These are phyloP conservation scores for Myotis davidii DNA, from an alignment of 2,113 vertebrate species.

Conservation along the genomic window DNA sequence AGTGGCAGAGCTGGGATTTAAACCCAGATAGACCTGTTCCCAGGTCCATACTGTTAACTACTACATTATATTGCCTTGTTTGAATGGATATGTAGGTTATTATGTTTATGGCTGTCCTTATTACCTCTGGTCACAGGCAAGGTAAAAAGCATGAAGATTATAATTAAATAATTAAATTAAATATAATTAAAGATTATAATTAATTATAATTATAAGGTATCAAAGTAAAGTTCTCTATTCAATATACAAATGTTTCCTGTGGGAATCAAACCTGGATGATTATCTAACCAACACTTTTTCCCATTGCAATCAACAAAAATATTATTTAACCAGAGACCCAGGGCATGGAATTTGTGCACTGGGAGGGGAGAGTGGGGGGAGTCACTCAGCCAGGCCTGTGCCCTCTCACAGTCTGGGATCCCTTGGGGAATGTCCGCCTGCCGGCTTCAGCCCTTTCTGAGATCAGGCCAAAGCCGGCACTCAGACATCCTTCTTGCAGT, in stretches of 20 bases:
- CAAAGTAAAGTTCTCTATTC: not conserved
- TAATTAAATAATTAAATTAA: constrained; percentile 5
- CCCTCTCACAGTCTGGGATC: too few species aligned
- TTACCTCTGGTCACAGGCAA: not conserved
- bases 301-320: not conserved
- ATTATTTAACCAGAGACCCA: not conserved
- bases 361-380: too few species aligned
- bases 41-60: not conserved
- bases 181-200: not conserved
- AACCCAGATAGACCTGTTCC: not conserved
- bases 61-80: not conserved
- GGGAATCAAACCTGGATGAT: not conserved
- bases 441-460: accelerated
- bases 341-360: too few species aligned
- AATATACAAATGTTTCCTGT: not conserved
- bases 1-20: not conserved
- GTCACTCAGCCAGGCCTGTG: too few species aligned
- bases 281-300: not conserved
- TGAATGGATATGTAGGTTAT: not conserved
- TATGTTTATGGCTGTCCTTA: not conserved
- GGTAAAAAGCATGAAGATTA: not conserved
- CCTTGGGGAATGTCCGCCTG: too few species aligned
- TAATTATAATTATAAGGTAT: not conserved
- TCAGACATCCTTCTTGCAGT: too few species aligned
- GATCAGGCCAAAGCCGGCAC: too few species aligned